Evolutionary conservation across 1,140 invertebrate genomes (phyloP), one percentile per base, ranked within the genome.

Genomic region (Brachionus plicatilis): DNA sequence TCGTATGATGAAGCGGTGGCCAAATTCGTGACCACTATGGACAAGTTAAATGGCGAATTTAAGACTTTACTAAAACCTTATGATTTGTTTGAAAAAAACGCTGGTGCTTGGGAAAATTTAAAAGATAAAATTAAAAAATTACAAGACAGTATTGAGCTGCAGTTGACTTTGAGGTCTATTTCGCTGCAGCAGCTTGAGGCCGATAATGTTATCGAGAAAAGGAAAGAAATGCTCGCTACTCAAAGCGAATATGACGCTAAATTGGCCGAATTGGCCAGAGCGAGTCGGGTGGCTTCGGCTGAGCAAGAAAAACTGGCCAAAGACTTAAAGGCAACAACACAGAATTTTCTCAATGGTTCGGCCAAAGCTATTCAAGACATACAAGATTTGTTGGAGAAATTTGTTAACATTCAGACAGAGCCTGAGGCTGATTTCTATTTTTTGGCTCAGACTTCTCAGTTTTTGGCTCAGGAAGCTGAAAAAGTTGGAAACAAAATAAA

Each of bases 131-230:
- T 76, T n/a, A 76, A 76, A 47, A 76, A 50, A 50, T 33, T 50
- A 24, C 45, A 76, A 47, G 72, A 47, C 9, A 50, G 47, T 27
- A 50, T 76, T 7, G 43, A 50, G n/a, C 20, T 76, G 5, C 72
- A 76, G 50, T 76, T 76, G 20, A 76, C 72, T 50, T 50, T 76
- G 72, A 50, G 24, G 43, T 76, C 72, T 14, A 76, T 76, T 50
- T 76, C 45, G 4, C 47, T 50, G 4, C 72, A 76, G 50, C 72
- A 76, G 33, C 20, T 50, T 9, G 43, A 76, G 27, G 20, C 17
- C 12, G 43, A 76, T 20, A 27, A 76, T 20, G 27, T 50, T 14
- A 27, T 76, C 17, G 43, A 2, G 2, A 76, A 50, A 33, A 50
- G 17, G 27, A 47, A 27, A 50, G 72, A 76, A 17, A 24, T 43